Conservation (phyloP, 1,140 invertebrate species). For the Orchesella cincta region DNA sequence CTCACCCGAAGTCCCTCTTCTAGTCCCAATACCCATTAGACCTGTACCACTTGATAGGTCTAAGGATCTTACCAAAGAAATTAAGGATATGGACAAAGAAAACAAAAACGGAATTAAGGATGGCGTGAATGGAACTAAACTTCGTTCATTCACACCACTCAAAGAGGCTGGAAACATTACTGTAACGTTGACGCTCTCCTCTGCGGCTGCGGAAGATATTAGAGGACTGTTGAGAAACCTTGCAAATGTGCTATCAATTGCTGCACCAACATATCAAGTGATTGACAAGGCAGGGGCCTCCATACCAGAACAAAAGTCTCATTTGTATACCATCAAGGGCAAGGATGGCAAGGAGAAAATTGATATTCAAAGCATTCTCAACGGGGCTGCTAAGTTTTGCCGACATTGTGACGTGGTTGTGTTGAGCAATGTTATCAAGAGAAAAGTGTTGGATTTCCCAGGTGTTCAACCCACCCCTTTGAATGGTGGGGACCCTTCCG, state of each 20-base stretch:
- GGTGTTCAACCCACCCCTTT: conserved; percentile 58
- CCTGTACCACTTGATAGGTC: conserved; percentile 60
- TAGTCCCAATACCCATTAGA: conserved; percentile 72
- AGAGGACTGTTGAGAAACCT: conserved; percentile 83
- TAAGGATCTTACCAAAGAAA: background rate
- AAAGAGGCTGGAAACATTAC: conserved; percentile 82
- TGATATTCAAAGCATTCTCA: conserved; percentile 86
- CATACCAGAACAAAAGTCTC: conserved; percentile 72
- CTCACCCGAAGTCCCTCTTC: conserved; percentile 73
- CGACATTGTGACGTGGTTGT: conserved; percentile 88
- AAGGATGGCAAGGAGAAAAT: conserved; percentile 81
- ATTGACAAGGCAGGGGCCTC: conserved; percentile 54
- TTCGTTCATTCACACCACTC: conserved; percentile 63
- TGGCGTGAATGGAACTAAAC: conserved; percentile 49
- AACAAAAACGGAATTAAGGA: conserved; percentile 54
- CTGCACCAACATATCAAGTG: conserved; percentile 80
- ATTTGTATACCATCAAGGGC: conserved; percentile 75
- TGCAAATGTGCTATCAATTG: conserved; percentile 87
- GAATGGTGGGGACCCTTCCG: conserved; percentile 64
- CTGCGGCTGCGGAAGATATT: conserved; percentile 87
- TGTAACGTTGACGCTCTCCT: conserved; percentile 86
- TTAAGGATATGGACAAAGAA: conserved; percentile 55
- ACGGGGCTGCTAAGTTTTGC: conserved; percentile 86
- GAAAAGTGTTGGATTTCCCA: conserved; percentile 78
- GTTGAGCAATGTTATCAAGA: conserved; percentile 75